Percentiles rank a stretch among this genome's conserved stretches.
Evolutionary conservation across 64 coral and sea anemone genomes (phyloP).

Genomic region (Astreopora myriophthalma): DNA sequence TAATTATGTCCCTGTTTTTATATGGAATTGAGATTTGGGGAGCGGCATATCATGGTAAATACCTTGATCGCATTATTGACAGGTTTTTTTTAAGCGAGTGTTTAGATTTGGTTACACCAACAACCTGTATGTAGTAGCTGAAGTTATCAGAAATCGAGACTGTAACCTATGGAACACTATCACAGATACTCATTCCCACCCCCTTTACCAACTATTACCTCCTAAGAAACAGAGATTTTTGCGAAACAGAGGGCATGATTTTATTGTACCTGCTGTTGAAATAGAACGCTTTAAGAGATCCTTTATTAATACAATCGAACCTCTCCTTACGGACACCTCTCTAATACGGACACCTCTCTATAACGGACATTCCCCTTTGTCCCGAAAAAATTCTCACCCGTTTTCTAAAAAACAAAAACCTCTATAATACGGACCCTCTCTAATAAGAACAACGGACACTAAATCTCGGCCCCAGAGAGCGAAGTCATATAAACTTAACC

Average conservation of each 20-base stretch:
- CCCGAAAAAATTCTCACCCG: no score
- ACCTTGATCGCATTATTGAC: constrained; percentile 26
- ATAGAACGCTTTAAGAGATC: neutral
- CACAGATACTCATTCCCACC: no score
- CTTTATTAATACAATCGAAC: no score
- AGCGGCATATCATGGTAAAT: constrained; percentile 23
- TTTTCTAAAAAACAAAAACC: no score
- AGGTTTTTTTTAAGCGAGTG: constrained; percentile 38
- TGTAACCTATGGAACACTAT: neutral
- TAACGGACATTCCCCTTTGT: no score
- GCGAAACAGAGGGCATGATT: constrained; percentile 33
- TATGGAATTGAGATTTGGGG: constrained; percentile 66
- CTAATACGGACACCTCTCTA: no score
- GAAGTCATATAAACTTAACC: no score
- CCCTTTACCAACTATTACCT: no score
- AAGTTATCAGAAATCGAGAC: constrained; percentile 6
- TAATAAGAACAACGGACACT: no score
- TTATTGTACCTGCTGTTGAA: constrained; percentile 22
- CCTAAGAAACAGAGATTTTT: constrained; percentile 12
- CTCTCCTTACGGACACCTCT: no score
- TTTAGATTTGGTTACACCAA: neutral
- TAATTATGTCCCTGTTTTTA: constrained; percentile 23
- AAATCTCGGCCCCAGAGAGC: no score
- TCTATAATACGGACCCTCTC: no score
- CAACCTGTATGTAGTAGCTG: neutral